Evolutionary conservation across 2,113 vertebrate genomes (phyloP).

Genomic region (Aptenodytes forsteri): DNA sequence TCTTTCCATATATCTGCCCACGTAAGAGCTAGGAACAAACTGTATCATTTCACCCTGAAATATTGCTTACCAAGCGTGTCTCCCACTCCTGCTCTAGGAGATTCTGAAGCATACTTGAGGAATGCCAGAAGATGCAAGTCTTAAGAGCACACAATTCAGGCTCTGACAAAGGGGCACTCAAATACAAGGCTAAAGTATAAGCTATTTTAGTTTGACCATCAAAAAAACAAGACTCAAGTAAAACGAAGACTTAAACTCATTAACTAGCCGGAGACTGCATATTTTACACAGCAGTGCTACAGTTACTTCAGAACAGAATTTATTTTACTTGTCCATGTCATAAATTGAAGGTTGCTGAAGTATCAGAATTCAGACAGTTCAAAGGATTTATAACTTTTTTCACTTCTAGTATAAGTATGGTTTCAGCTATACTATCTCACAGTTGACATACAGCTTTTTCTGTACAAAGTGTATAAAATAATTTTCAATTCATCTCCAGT

Average conservation of each 20-base stretch:
- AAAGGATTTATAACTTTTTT: neutral
- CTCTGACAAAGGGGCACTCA: neutral
- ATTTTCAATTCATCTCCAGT: neutral
- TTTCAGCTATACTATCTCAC: neutral
- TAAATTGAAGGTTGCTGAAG: neutral
- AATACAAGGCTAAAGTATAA: neutral
- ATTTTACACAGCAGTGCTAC: neutral
- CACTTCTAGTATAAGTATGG: neutral
- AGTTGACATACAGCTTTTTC: neutral
- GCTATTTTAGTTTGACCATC: neutral
- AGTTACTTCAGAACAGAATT: neutral
- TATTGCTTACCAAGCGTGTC: neutral
- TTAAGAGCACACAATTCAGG: neutral
- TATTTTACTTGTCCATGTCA: neutral
- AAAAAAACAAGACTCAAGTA: neutral
- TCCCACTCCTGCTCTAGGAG: neutral
- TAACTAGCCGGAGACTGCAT: neutral
- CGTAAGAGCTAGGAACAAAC: neutral
- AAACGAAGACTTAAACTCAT: neutral
- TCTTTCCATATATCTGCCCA: neutral
- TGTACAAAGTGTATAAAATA: neutral
- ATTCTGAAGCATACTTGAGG: neutral
- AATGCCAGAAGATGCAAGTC: neutral
- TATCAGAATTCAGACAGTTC: neutral
- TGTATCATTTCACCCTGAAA: neutral